Base-by-base conservation (phyloP, 2,113 vertebrate species). In the Alethe castanea region DNA sequence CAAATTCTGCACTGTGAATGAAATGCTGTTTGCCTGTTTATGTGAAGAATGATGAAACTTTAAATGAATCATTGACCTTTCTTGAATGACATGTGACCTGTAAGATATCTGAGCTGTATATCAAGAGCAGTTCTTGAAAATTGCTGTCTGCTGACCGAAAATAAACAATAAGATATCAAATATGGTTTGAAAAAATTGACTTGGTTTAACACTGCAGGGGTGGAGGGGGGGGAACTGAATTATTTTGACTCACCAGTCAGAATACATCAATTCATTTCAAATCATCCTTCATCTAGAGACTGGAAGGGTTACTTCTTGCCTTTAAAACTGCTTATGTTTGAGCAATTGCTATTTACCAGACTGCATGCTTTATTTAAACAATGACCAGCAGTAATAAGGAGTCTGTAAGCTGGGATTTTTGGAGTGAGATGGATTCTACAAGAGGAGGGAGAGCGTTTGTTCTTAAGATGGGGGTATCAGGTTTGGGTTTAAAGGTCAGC, bases 101-200 rank as follows among this genome's bases (percentile, higher is more conserved):
- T 96, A 97, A 97, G 98, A 95, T 98, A 98, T 98, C 98, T 95
- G 97, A 95, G 97, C 97, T 97, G 98, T 98, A 98, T 96, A 98
- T 98, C 97, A 96, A 95, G 94, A 98, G 97, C 96, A 97, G 97
- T 95, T 96, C 98, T 98, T 96, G 98, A 98, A 98, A 98, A 98
- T 98, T 98, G 98, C 98, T 98, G 98, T 97, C 98, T 95, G 98
- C 97, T 88, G 97, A 97, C 98, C n/a, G 97, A 98, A 99, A 98
- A 98, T 98, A 99, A 98, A 99, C 99, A 99, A 99, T 98, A 98
- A 98, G 97, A 98, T 98, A 98, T 97, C 98, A 98, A 97, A 98
- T 96, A 98, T 96, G 98, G 97, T 98, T 98, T 97, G 97, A 97
- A 98, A 98, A 98, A 98, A 99, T 98, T 98, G 98, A 98, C 97